A percentile compares a stretch with the other conserved stretches of the same genome.
These are phyloP conservation scores for Phrynosoma platyrhinos DNA, from an alignment of 2,113 vertebrate species.

Conservation along the genomic window DNA sequence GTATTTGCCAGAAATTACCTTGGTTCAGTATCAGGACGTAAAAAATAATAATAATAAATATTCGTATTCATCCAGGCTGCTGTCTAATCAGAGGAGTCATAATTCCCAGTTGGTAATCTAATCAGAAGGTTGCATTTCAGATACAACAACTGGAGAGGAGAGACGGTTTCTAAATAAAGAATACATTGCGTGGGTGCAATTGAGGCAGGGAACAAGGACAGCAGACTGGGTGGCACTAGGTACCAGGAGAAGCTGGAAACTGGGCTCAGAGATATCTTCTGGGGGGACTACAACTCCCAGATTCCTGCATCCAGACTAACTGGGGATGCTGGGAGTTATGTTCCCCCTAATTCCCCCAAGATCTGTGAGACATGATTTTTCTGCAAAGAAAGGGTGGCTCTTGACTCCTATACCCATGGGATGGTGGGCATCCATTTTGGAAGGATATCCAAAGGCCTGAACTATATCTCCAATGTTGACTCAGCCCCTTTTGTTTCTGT, in stretches of 20 bases:
- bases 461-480: no score
- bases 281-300: no score
- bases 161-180: conserved; percentile 45
- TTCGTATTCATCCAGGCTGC: conserved; percentile 44
- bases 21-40: accelerated
- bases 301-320: no score
- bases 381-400: no score
- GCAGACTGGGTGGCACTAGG: background rate
- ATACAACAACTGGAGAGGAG: background rate
- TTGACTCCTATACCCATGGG: no score
- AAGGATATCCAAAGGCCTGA: no score
- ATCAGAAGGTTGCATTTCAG: conserved; percentile 52
- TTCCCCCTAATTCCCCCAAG: no score
- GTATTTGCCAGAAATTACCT: conserved; percentile 39
- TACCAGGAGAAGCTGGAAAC: background rate
- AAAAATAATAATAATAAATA: background rate
- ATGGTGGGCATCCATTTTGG: no score
- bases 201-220: no score
- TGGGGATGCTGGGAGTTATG: no score
- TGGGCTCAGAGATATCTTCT: background rate
- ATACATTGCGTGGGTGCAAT: background rate
- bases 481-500: no score
- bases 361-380: no score
- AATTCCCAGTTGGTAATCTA: conserved; percentile 61
- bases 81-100: conserved; percentile 62